phyloP scores from a whole-genome alignment of 1,140 invertebrate genomes.

The Drosophila tsacasi region DNA sequence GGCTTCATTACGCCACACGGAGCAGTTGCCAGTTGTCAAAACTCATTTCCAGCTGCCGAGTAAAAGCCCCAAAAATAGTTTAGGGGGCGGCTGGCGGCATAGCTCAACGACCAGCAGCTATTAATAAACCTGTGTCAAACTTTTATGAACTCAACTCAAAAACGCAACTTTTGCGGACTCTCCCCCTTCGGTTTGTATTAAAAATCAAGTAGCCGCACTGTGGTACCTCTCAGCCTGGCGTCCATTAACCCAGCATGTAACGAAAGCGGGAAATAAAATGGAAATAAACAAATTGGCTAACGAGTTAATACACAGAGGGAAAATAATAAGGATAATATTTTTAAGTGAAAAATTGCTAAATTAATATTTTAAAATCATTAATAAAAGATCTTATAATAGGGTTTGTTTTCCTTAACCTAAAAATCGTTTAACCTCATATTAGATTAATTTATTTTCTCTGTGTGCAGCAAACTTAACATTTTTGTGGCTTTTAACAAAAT shows the following conservation, averaged over 20 bases:
- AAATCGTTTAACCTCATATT: neutral
- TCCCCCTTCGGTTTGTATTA: slow-evolving; percentile 36
- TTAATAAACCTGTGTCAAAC: slow-evolving; percentile 80
- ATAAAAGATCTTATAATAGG: neutral
- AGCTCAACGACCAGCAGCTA: slow-evolving; percentile 67
- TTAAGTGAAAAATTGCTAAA: neutral
- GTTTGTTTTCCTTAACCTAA: neutral
- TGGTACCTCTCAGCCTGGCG: slow-evolving; percentile 26
- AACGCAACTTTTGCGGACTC: slow-evolving; percentile 50
- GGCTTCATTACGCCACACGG: slow-evolving; percentile 64
- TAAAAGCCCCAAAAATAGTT: slow-evolving; percentile 67
- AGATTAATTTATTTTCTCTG: neutral
- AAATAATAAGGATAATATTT: neutral
- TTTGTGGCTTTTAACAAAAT: slow-evolving; percentile 26
- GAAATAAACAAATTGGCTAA: slow-evolving; percentile 16
- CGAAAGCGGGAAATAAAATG: slow-evolving; percentile 23
- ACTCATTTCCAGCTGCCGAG: slow-evolving; percentile 60
- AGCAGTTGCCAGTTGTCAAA: slow-evolving; percentile 60
- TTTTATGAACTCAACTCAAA: slow-evolving; percentile 67
- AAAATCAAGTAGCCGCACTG: slow-evolving; percentile 56
- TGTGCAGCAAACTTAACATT: neutral
- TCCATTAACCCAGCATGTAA: slow-evolving; percentile 37
- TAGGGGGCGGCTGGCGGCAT: slow-evolving; percentile 28
- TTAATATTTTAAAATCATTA: neutral
- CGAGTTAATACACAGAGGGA: neutral